phyloP scores from a whole-genome alignment of 2,113 vertebrate genomes.

The Microcebus griseorufus region DNA sequence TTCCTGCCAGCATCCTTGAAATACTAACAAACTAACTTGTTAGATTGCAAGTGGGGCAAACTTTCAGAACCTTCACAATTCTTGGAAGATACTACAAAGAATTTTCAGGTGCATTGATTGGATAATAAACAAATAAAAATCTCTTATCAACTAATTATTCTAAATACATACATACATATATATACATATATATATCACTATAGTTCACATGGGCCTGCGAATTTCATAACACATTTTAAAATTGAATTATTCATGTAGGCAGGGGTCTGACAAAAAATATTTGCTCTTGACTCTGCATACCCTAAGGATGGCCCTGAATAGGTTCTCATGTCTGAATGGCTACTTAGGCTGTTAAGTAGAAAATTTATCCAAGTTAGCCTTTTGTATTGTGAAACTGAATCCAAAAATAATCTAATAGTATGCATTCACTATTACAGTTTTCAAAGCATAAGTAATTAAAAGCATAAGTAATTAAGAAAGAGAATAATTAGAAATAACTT shows the following conservation, averaged over 20 bases:
- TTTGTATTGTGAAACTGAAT: neutral
- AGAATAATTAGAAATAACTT: neutral
- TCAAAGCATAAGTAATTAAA: neutral
- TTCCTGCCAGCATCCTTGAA: neutral
- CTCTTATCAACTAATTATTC: neutral
- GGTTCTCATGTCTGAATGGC: neutral
- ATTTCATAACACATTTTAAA: slow-evolving; percentile 28
- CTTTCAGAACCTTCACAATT: neutral
- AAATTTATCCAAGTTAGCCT: neutral
- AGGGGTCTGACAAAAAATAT: neutral
- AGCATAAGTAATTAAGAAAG: neutral
- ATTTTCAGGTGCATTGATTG: neutral
- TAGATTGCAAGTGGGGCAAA: neutral
- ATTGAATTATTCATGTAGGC: neutral
- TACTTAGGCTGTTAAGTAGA: neutral
- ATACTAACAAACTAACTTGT: neutral
- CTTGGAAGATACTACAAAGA: neutral
- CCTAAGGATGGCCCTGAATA: neutral
- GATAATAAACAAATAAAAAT: neutral
- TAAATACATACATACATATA: neutral
- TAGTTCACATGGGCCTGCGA: neutral
- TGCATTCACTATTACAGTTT: neutral
- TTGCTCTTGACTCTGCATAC: neutral
- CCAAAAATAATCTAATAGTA: neutral
- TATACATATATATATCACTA: neutral